Evolutionary conservation across 23 tunicate species (phyloP), one percentile per base, ranked within the genome.

Genomic region (Ciona savignyi): DNA sequence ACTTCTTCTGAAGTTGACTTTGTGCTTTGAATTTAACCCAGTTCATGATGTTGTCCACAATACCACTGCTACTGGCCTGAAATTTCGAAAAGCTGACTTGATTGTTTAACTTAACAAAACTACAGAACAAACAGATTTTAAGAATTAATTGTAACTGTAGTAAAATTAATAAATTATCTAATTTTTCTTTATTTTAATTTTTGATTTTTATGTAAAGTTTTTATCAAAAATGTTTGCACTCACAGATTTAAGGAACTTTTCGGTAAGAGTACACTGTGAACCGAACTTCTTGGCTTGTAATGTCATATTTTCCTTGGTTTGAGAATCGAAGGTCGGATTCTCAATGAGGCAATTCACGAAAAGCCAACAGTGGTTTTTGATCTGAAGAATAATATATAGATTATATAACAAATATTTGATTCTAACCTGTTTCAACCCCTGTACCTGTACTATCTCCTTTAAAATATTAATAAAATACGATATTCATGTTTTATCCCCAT

Each of bases 281-380:
- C 99, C 99, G 63, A 83, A 84, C 70, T 95, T 95, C 73, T 90
- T 88, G 33, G 86, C 83, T 48, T 65, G 78, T 70, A 95, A 64
- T 4, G 99, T 95, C 96, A 95, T 83, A 34, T 76, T 95, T 79
- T 95, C 99, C 63, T 95, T 95, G 11, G 99, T 95, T 84, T 95
- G 99, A 15, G 99, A 95, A 51, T 95, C 99, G 56, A 95, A 95
- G 3, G 99, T 83, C n/a, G 99, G 99, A 71, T 95, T 95, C 68
- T 83, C 99, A 34, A 95, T 84, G 64, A 88, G 76, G 67, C 88
- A 88, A 35, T 95, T 95, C 22, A 95, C 96, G 67, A 95, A 95
- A 1, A 95, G 28, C 87, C 88, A 95, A 34, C 96, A 88, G 64
- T 95, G 95, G 33, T 84, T 83, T 60, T 88, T 88, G 63, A 95